Evolutionary conservation across 2,888 invertebrate genomes (phyloP).

Genomic region (Apamea epomidion): DNA sequence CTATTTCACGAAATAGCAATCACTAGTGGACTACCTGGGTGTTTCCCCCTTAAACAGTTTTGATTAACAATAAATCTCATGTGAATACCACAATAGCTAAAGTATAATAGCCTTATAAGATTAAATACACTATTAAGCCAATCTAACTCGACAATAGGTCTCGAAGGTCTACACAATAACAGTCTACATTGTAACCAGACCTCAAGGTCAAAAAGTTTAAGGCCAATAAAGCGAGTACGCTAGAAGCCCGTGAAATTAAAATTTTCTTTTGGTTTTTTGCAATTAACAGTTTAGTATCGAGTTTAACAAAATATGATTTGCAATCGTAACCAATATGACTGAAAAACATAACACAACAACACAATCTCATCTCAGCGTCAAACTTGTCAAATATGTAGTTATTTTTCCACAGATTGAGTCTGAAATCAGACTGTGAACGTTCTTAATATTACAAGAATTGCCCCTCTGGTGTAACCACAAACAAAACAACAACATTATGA

Average conservation of each 20-base stretch:
- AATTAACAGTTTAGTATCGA: too few relatives aligned
- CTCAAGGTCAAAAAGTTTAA: slow-evolving; percentile 42
- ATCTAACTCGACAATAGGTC: slow-evolving; percentile 32
- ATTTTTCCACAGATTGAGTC: too few relatives aligned
- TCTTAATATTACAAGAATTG: too few relatives aligned
- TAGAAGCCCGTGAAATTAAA: too few relatives aligned
- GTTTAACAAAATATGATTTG: background rate
- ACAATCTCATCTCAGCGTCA: too few relatives aligned
- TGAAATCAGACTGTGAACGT: too few relatives aligned
- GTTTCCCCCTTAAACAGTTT: background rate
- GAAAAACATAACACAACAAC: too few relatives aligned
- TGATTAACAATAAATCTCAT: background rate
- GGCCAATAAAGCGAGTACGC: slow-evolving; percentile 26
- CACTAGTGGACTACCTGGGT: background rate
- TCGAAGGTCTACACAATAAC: slow-evolving; percentile 29
- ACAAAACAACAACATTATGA: background rate
- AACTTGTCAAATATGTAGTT: too few relatives aligned
- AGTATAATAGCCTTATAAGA: slow-evolving; percentile 22
- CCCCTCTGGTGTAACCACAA: background rate
- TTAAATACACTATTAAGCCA: slow-evolving; percentile 23
- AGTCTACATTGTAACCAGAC: slow-evolving; percentile 27
- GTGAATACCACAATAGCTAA: slow-evolving; percentile 12
- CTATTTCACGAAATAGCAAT: too few relatives aligned
- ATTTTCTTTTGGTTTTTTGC: background rate
- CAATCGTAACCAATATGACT: background rate